Evolutionary conservation across 2,888 invertebrate species (phyloP).

Genomic region (Heliconius aoede): DNA sequence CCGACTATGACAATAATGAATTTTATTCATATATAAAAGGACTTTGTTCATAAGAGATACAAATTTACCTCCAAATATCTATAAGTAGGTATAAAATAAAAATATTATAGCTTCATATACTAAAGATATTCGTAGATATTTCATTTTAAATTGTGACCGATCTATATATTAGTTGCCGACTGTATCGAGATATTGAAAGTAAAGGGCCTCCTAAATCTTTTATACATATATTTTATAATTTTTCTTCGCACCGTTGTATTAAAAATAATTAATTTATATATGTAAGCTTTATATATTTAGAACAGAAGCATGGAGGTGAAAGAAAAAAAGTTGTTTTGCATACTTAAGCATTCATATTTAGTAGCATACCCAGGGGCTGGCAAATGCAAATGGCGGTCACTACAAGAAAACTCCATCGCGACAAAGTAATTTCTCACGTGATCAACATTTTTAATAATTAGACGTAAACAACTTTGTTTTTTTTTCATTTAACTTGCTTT

Average conservation of each 20-base stretch:
- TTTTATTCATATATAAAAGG: neutral
- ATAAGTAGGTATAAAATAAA: neutral
- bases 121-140: neutral
- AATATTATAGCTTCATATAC: neutral
- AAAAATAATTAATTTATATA: too few relatives aligned
- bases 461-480: slow-evolving; percentile 36
- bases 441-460: slow-evolving; percentile 36
- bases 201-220: too few relatives aligned
- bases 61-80: too few relatives aligned
- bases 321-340: neutral
- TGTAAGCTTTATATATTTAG: too few relatives aligned
- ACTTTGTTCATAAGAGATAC: neutral
- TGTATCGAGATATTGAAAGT: too few relatives aligned
- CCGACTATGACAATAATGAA: neutral
- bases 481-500: slow-evolving; percentile 17
- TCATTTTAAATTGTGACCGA: neutral
- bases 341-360: slow-evolving; percentile 11
- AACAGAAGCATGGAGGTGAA: too few relatives aligned
- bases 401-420: slow-evolving; percentile 50
- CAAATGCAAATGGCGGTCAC: slow-evolving; percentile 44
- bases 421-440: slow-evolving; percentile 48
- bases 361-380: slow-evolving; percentile 30
- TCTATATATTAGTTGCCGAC: too few relatives aligned
- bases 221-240: too few relatives aligned
- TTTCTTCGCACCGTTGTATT: too few relatives aligned